Percentiles rank a stretch among this genome's conserved stretches.
phyloP scores from a whole-genome alignment of 2,113 vertebrate species.

The Octodon degus region DNA sequence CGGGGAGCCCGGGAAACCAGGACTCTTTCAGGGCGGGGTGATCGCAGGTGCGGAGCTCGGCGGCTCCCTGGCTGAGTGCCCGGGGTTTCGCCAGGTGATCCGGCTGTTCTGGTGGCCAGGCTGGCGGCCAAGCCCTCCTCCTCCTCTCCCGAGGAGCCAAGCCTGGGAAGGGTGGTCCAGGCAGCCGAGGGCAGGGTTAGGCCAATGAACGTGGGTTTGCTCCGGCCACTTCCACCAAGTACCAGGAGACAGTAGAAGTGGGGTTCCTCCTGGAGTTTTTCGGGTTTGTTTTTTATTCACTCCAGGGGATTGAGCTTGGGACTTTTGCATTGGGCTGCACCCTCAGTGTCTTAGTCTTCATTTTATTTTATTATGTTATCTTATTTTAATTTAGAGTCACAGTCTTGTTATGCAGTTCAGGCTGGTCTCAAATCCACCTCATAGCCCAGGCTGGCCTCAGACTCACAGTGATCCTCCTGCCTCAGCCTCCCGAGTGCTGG shows the following conservation, averaged over 20 bases:
- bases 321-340: background rate
- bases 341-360: background rate
- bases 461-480: too few species aligned
- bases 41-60: background rate
- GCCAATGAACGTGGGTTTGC: background rate
- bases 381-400: background rate
- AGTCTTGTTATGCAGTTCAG: background rate
- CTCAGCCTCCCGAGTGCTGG: too few species aligned
- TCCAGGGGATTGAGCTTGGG: background rate
- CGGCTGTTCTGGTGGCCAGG: background rate
- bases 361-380: background rate
- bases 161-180: too few species aligned
- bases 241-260: too few species aligned
- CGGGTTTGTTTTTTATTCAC: background rate
- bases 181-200: background rate
- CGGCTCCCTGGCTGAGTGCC: background rate
- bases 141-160: background rate
- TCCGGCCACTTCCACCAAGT: too few species aligned
- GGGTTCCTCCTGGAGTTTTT: background rate
- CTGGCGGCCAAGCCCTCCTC: background rate
- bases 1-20: background rate
- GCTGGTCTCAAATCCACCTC: background rate
- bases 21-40: background rate
- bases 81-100: background rate
- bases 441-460: too few species aligned